These are phyloP conservation scores for Agrochola lota DNA, from an alignment of 2,888 invertebrate genomes.

Conservation along the genomic window DNA sequence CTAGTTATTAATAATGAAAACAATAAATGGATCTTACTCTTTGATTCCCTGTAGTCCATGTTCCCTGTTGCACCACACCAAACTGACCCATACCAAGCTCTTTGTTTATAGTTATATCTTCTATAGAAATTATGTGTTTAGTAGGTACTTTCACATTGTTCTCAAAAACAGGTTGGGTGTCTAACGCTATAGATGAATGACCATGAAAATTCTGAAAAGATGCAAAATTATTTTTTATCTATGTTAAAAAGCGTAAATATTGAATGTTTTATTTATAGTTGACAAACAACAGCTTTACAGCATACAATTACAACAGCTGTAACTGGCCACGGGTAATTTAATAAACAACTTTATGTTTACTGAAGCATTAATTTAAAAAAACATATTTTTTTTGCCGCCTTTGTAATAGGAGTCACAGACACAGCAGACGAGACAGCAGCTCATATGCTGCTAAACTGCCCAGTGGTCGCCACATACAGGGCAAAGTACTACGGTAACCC, in stretches of 20 bases:
- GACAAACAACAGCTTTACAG: no score
- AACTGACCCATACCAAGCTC: constrained; percentile 99
- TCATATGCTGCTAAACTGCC: no score
- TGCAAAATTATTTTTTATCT: neutral
- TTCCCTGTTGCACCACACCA: constrained; percentile 99
- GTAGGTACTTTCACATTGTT: constrained; percentile 92
- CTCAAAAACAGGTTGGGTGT: constrained; percentile 81
- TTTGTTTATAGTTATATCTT: constrained; percentile 97
- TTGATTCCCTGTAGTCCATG: constrained; percentile 98
- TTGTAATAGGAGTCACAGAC: no score
- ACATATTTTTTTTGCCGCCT: no score
- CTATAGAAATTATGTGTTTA: constrained; percentile 97
- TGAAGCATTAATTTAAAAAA: no score
- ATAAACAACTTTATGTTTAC: no score
- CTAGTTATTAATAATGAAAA: constrained; percentile 2
- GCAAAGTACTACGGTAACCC: no score
- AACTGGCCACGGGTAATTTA: no score
- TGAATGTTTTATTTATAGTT: neutral
- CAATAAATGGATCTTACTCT: constrained; percentile 90
- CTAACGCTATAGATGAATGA: constrained; percentile 73
- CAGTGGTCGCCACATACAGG: no score
- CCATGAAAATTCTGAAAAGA: constrained; percentile 74
- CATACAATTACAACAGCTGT: no score
- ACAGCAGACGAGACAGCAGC: no score
- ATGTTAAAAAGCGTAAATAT: neutral